Conservation (phyloP, 2,888 invertebrate species). For the Pyrrhosoma nymphula region DNA sequence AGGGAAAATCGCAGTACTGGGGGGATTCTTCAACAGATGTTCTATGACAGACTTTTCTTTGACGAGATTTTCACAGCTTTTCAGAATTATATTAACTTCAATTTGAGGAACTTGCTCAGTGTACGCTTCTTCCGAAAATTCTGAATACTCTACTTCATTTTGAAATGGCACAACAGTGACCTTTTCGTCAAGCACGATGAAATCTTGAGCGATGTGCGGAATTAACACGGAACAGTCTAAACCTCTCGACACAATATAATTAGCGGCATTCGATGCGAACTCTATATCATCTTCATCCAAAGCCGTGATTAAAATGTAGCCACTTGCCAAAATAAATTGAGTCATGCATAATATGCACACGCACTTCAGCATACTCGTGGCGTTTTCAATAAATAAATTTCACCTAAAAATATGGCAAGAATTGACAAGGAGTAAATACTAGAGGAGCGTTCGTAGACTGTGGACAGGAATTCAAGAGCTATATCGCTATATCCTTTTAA, state of each 20-base stretch:
- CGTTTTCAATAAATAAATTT: background rate
- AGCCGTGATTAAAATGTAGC: background rate
- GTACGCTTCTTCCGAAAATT: slow-evolving; percentile 8
- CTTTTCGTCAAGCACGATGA: background rate
- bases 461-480: too few relatives aligned
- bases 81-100: slow-evolving; percentile 24
- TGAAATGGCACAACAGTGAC: slow-evolving; percentile 8
- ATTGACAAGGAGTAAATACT: background rate
- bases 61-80: background rate
- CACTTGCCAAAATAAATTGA: background rate
- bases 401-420: background rate
- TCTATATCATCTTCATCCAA: slow-evolving; percentile 28
- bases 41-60: slow-evolving; percentile 27
- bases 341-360: background rate
- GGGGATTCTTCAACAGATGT: slow-evolving; percentile 27
- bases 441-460: too few relatives aligned
- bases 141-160: background rate
- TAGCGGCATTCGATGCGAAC: background rate
- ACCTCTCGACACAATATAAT: background rate
- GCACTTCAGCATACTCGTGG: background rate
- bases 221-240: slow-evolving; percentile 44
- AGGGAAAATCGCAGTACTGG: slow-evolving; percentile 17
- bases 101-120: slow-evolving; percentile 23
- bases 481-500: too few relatives aligned
- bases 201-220: background rate